Evolutionary conservation across 92 coral and sea anemone genomes (phyloP).

Genomic region (Bergia puertoricense): DNA sequence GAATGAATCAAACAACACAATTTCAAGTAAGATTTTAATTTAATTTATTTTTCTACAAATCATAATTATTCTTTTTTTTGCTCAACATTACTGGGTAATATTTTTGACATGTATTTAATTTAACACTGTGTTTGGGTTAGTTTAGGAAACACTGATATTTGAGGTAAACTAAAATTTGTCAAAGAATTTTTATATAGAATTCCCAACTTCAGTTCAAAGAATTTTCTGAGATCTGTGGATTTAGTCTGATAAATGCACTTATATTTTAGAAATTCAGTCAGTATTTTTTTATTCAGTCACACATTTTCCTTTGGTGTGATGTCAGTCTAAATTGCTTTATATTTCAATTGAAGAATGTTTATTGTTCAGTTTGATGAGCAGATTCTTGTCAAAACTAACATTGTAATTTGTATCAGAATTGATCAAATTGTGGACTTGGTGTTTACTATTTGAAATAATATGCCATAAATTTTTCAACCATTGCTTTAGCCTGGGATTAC

Average conservation of each 20-base stretch:
- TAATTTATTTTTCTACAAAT: neutral
- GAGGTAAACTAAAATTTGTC: neutral
- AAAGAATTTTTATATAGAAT: neutral
- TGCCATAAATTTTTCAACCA: neutral
- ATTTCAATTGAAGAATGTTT: conserved; percentile 30
- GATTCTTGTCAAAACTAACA: conserved; percentile 14
- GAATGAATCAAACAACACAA: conserved; percentile 13
- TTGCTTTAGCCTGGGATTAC: neutral
- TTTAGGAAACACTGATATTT: conserved; percentile 24
- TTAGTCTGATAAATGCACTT: neutral
- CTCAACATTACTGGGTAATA: neutral
- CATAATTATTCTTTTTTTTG: neutral
- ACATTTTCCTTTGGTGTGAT: conserved; percentile 27
- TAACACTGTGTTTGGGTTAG: conserved; percentile 21
- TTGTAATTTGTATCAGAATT: neutral
- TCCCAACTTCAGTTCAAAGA: neutral
- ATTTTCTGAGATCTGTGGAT: neutral
- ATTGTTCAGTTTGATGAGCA: conserved; percentile 33
- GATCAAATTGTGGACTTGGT: conserved; percentile 11
- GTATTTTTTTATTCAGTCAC: conserved; percentile 3
- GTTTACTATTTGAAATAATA: neutral
- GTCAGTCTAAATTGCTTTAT: conserved; percentile 30
- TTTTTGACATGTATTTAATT: conserved; percentile 21
- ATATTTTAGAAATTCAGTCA: conserved; percentile 5
- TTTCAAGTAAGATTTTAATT: conserved; percentile 31